Evolutionary conservation across 2,888 invertebrate species (phyloP).

Genomic region (Odontothrips loti): DNA sequence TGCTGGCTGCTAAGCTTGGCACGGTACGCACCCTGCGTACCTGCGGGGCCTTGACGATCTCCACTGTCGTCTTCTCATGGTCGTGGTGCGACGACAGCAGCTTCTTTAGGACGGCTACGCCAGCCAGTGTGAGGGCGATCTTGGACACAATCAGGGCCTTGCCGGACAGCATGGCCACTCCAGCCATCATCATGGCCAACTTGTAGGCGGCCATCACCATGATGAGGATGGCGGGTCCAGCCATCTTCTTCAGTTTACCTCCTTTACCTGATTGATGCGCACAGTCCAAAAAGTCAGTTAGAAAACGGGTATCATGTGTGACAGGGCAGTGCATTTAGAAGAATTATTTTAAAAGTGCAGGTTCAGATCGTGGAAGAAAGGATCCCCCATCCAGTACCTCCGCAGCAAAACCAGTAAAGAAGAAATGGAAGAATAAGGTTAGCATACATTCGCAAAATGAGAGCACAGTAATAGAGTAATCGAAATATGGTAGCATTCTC

Average conservation of each 20-base stretch:
- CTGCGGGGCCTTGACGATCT: slow-evolving; percentile 21
- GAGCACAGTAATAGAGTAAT: no score
- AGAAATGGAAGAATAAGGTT: no score
- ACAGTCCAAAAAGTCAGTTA: no score
- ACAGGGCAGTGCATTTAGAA: no score
- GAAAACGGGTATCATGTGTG: no score
- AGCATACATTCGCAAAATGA: no score
- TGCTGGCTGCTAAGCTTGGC: background rate
- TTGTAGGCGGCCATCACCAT: slow-evolving; percentile 56
- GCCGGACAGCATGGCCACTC: slow-evolving; percentile 63
- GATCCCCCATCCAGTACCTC: no score
- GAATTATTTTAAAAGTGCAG: no score
- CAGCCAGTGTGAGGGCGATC: slow-evolving; percentile 58
- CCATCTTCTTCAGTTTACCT: slow-evolving; percentile 50
- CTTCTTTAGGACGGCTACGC: slow-evolving; percentile 45
- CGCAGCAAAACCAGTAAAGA: no score
- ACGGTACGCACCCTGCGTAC: slow-evolving; percentile 23
- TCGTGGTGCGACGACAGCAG: slow-evolving; percentile 7
- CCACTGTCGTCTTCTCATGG: slow-evolving; percentile 17
- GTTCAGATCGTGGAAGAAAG: no score
- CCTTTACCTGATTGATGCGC: slow-evolving; percentile 48
- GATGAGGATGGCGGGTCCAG: slow-evolving; percentile 55
- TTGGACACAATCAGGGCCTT: slow-evolving; percentile 64
- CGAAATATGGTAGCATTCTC: no score
- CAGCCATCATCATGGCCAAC: slow-evolving; percentile 62